These are phyloP conservation scores for Typhlomys cinereus DNA, from an alignment of 2,113 vertebrate genomes.

Conservation along the genomic window DNA sequence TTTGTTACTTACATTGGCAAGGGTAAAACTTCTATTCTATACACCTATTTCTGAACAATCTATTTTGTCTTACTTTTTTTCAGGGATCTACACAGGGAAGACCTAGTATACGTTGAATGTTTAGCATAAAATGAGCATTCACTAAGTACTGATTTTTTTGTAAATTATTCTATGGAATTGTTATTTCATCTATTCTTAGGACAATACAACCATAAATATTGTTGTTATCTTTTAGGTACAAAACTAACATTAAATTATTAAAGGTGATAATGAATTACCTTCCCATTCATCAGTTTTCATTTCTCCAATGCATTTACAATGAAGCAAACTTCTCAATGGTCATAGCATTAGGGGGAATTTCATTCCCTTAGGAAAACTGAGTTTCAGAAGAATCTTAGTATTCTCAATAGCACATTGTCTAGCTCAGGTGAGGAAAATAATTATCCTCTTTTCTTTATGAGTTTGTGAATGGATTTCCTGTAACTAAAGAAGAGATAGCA, in stretches of 20 bases:
- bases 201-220: conserved; percentile 33
- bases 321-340: not conserved
- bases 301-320: not conserved
- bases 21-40: not conserved
- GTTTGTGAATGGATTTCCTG: not conserved
- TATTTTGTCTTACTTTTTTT: not conserved
- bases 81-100: not conserved
- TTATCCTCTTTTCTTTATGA: not conserved
- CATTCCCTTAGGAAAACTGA: not conserved
- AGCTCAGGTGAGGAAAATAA: not conserved
- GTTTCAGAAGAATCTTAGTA: not conserved
- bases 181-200: not conserved
- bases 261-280: not conserved
- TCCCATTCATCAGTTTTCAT: not conserved
- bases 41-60: not conserved
- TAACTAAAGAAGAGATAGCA: not conserved
- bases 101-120: not conserved
- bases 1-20: not conserved
- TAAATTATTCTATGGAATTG: not conserved
- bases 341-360: conserved; percentile 10
- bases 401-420: not conserved
- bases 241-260: not conserved
- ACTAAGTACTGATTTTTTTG: not conserved
- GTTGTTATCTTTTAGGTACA: conserved; percentile 13
- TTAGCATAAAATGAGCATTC: not conserved